Evolutionary conservation across 2,888 invertebrate species (phyloP), one percentile per base, ranked within the genome.

Genomic region (Limnephilus auricula): DNA sequence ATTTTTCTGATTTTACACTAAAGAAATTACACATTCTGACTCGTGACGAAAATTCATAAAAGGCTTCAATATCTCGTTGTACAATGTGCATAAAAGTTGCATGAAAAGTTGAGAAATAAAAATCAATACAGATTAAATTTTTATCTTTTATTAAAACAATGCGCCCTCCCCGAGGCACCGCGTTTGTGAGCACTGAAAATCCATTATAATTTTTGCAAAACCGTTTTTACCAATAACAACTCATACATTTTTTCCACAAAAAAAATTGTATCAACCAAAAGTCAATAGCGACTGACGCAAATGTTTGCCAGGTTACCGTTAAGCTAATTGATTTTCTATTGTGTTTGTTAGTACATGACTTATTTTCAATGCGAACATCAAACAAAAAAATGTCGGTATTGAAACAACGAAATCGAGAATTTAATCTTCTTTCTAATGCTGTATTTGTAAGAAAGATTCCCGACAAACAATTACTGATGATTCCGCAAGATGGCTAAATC

Each of bases 401-500:
- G 65, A 65, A n/a, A 65, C 50, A 15, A 50, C 65, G 0, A 1
- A 65, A 65, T 65, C 65, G n/a, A 65, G 65, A 65, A 65, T 65
- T 65, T 65, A 65, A 65, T 65, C 65, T 25, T 25, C 18, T 65
- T n/a, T 65, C 0, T 9, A 65, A 65, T 65, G 65, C 2, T 25
- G 65, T 65, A 65, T 65, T 65, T 65, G 25, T n/a, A 65, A 65
- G 65, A 65, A 6, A 25, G 65, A 65, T 65, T 65, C n/a, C 65
- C 65, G 25, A n/a, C 65, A 65, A 65, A 65, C 65, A 65, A 37
- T 82, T 82, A 34, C 40, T 40, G 40, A 85, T 45, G 85, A 85
- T 34, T 85, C 40, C 30, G 45, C 37, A 40, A 37, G 40, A 85
- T 40, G 40, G 85, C 30, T 37, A 89, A 89, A 80, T 45, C 80